Conservation (phyloP, 2,113 vertebrate species). For the Lagopus leucura region DNA sequence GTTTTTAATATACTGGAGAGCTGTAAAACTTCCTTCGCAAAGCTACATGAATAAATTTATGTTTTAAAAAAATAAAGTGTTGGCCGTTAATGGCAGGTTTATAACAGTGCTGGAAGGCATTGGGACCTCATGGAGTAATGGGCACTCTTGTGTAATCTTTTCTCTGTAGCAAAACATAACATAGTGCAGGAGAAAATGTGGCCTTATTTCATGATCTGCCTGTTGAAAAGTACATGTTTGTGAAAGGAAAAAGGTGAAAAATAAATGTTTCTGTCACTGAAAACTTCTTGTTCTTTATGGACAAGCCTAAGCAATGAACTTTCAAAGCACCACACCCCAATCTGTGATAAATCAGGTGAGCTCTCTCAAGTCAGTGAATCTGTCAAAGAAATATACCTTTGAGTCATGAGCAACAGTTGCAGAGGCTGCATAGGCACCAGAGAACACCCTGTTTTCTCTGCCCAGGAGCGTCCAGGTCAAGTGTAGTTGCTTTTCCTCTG, state of each 20-base stretch:
- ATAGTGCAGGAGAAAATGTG: neutral
- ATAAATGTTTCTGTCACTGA: neutral
- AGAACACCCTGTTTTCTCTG: neutral
- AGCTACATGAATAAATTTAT: neutral
- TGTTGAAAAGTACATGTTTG: slow-evolving; percentile 17
- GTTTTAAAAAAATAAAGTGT: neutral
- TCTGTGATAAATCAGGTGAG: neutral
- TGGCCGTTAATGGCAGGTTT: neutral
- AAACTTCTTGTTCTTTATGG: neutral
- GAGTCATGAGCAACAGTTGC: neutral
- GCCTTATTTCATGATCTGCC: neutral
- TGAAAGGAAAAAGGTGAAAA: neutral
- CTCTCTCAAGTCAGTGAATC: neutral
- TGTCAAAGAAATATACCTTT: neutral
- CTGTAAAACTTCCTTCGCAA: neutral
- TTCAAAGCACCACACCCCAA: neutral
- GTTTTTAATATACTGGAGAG: neutral
- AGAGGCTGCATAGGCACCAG: neutral
- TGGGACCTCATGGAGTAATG: neutral
- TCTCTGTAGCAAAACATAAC: neutral
- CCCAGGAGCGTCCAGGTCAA: neutral
- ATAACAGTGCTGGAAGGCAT: neutral
- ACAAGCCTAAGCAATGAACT: neutral
- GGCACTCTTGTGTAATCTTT: neutral
- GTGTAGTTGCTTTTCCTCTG: neutral